These are phyloP conservation scores for Chrysolina oricalcia DNA, from an alignment of 2,888 invertebrate species.

Conservation along the genomic window DNA sequence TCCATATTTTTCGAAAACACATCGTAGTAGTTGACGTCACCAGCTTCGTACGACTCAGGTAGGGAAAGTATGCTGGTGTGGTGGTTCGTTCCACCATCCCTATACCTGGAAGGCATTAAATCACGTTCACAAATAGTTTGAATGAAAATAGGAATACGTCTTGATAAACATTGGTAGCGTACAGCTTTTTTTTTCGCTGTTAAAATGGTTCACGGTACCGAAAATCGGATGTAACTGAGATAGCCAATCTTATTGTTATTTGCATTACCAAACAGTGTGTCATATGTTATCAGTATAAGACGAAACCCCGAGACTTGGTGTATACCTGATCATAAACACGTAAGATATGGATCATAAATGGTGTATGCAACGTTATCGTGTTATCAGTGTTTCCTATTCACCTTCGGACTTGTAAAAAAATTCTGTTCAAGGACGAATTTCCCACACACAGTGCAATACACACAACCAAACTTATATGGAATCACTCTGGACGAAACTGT, in stretches of 20 bases:
- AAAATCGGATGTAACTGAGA: neutral
- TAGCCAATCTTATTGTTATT: neutral
- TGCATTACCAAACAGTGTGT: neutral
- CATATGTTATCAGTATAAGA: neutral
- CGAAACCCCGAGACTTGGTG: neutral
- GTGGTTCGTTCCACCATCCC: conserved; percentile 83
- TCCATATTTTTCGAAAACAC: conserved; percentile 91
- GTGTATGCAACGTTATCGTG: neutral
- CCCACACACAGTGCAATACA: too few species aligned
- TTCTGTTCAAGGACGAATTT: neutral
- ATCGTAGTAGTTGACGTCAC: conserved; percentile 82
- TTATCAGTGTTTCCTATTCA: conserved; percentile 9
- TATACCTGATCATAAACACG: conserved; percentile 8
- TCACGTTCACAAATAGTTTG: neutral
- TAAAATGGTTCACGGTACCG: neutral
- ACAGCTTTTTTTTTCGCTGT: neutral
- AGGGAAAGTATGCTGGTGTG: conserved; percentile 87
- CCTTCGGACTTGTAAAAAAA: neutral
- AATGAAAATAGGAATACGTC: neutral
- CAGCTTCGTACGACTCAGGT: conserved; percentile 85
- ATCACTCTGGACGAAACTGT: too few species aligned
- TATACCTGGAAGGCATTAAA: conserved; percentile 74
- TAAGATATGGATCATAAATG: neutral
- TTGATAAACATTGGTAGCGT: neutral
- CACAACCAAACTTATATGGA: too few species aligned